Evolutionary conservation across 2,113 vertebrate genomes (phyloP), one percentile per base, ranked within the genome.

Genomic region (Ceratotherium simum): DNA sequence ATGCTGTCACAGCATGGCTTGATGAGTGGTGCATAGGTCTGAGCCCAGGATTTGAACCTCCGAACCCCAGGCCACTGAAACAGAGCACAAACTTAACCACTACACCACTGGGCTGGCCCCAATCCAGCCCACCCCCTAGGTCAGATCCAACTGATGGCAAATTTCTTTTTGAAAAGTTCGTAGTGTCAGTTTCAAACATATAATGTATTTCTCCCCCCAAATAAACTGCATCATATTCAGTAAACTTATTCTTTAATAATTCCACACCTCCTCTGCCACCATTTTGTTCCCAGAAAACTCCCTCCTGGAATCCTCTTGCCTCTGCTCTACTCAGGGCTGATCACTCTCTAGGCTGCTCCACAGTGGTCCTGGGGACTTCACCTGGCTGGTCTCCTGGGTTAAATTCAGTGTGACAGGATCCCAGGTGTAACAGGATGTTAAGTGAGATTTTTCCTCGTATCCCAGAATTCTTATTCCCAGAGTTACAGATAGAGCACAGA

Each of bases 121-220:
- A 6, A 6, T 60, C 58, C 58, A 60, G 21, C 6, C 81, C 64
- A 7, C 17, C n/a, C 56, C 20, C 6, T 6, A 27, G 4, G 54
- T 62, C 39, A 27, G 46, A 60, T 62, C 17, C 20, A 72, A 56
- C 58, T 36, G 42, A 39, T 36, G 79, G 21, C 64, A 69, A 17
- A 67, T 67, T 92, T 78, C 46, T 46, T 92, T 62, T 65, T 46
- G 18, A 82, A 96, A 96, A 81, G 33, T 76, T 36, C 62, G 31
- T 54, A 25, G 42, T n/a, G 39, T 85, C 33, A 36, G 4, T 91
- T 85, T 79, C 31, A 79, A 91, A 69, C 42, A 54, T n/a, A 10
- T 31, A 62, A 11, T 54, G 7, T 72, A 33, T 39, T 39, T 8
- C 21, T 13, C 2, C 14, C 25, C n/a, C 11, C 33, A 62, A 60